phyloP scores from a whole-genome alignment of 64 coral and sea anemone species.

The Dendrophyllia cribrosa region DNA sequence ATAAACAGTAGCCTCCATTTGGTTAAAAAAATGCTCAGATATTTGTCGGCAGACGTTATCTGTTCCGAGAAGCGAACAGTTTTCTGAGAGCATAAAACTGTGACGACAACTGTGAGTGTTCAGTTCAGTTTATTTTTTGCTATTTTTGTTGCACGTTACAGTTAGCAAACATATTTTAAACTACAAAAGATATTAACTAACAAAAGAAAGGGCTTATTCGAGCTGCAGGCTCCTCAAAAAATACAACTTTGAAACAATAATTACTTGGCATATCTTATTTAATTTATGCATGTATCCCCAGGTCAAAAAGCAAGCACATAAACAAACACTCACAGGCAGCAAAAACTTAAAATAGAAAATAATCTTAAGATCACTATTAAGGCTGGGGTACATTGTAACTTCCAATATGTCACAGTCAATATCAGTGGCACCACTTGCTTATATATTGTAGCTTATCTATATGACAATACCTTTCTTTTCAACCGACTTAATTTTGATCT shows the following conservation, averaged over 20 bases:
- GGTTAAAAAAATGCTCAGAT: not conserved
- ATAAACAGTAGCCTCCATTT: not conserved
- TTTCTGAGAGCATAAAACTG: too few species aligned
- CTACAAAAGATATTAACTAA: conserved; percentile 10
- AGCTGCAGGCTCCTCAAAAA: conserved; percentile 30
- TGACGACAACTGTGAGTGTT: not conserved
- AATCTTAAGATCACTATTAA: conserved; percentile 29
- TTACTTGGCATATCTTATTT: conserved; percentile 20
- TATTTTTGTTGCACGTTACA: conserved; percentile 14
- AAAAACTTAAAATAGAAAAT: conserved; percentile 20
- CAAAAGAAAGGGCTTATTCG: not conserved
- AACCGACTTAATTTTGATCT: conserved; percentile 41
- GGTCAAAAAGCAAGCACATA: conserved; percentile 9
- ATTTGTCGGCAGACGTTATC: too few species aligned
- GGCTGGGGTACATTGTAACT: conserved; percentile 9
- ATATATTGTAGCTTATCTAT: conserved; percentile 13
- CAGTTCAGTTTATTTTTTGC: conserved; percentile 12
- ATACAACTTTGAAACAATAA: conserved; percentile 14
- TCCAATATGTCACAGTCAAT: conserved; percentile 11
- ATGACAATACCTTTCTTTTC: conserved; percentile 63
- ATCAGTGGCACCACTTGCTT: conserved; percentile 13
- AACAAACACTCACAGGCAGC: conserved; percentile 22
- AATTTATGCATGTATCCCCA: conserved; percentile 8
- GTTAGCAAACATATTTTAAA: conserved; percentile 8
- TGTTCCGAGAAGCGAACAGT: too few species aligned